Percentiles rank a stretch among this genome's conserved stretches.
phyloP scores from a whole-genome alignment of 2,113 vertebrate genomes.

The Ptyas mucosa region DNA sequence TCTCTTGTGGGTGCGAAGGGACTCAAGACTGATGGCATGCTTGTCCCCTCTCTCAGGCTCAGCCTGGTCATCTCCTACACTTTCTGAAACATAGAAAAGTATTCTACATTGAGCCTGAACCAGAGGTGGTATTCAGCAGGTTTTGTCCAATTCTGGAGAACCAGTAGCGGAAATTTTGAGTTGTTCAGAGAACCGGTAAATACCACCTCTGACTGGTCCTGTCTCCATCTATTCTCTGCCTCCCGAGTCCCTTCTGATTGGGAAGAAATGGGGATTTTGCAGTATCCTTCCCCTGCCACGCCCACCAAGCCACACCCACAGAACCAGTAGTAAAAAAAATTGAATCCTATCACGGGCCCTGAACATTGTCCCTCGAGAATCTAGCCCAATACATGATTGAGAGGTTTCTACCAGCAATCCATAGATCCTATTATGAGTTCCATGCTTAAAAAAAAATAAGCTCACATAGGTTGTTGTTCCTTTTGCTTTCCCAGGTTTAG shows the following conservation, averaged over 20 bases:
- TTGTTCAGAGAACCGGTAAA: too few relatives aligned
- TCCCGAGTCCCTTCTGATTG: too few relatives aligned
- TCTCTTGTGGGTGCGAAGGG: background rate
- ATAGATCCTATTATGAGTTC: background rate
- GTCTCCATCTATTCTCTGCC: too few relatives aligned
- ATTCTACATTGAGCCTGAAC: background rate
- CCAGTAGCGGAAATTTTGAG: too few relatives aligned
- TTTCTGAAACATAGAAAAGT: background rate
- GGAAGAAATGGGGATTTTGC: too few relatives aligned
- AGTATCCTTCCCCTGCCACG: too few relatives aligned
- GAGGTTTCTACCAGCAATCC: background rate
- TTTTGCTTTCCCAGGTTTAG: background rate
- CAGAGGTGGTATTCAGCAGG: too few relatives aligned
- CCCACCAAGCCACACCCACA: too few relatives aligned
- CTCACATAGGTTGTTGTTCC: background rate
- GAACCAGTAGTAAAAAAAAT: too few relatives aligned
- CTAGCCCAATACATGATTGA: too few relatives aligned
- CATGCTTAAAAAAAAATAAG: background rate
- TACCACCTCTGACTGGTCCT: too few relatives aligned
- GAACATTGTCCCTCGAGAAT: background rate
- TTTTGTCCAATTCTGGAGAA: too few relatives aligned
- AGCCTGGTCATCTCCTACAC: background rate
- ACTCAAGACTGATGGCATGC: background rate
- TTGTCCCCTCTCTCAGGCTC: background rate
- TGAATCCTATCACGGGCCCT: background rate